These are phyloP conservation scores for Eonycteris spelaea DNA, from an alignment of 2,113 vertebrate genomes.

Conservation along the genomic window DNA sequence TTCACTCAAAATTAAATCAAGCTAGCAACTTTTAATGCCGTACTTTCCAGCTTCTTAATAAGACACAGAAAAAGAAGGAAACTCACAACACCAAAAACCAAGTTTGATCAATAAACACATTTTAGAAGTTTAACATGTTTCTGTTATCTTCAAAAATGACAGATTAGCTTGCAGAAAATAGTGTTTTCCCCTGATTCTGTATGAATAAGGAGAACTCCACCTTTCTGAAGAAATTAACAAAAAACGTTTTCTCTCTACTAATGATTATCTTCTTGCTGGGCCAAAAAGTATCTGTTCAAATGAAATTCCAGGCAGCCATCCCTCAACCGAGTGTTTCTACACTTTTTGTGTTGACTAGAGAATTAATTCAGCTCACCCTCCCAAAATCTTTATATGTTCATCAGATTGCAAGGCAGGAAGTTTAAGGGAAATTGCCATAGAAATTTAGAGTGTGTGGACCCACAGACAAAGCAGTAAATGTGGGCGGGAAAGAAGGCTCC, in stretches of 20 bases:
- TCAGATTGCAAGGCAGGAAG: background rate
- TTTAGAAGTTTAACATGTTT: background rate
- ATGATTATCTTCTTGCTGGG: background rate
- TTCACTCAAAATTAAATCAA: background rate
- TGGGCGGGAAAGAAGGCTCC: background rate
- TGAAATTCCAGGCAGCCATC: background rate
- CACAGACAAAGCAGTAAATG: background rate
- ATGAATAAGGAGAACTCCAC: background rate
- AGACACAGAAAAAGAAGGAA: background rate
- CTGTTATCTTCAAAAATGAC: background rate
- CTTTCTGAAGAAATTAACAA: background rate
- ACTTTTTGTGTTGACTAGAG: background rate
- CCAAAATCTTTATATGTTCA: background rate
- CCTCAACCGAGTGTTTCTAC: background rate
- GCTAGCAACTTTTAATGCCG: background rate
- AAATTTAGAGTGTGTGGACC: background rate
- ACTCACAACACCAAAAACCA: background rate
- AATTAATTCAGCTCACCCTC: background rate
- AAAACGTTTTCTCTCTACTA: background rate
- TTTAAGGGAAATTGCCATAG: background rate
- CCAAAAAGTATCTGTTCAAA: background rate
- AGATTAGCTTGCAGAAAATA: background rate
- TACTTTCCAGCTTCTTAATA: background rate
- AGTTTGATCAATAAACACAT: background rate
- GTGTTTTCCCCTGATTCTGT: background rate